Evolutionary conservation across 1,140 invertebrate genomes (phyloP).

Genomic region (Drosophila micromelanica): DNA sequence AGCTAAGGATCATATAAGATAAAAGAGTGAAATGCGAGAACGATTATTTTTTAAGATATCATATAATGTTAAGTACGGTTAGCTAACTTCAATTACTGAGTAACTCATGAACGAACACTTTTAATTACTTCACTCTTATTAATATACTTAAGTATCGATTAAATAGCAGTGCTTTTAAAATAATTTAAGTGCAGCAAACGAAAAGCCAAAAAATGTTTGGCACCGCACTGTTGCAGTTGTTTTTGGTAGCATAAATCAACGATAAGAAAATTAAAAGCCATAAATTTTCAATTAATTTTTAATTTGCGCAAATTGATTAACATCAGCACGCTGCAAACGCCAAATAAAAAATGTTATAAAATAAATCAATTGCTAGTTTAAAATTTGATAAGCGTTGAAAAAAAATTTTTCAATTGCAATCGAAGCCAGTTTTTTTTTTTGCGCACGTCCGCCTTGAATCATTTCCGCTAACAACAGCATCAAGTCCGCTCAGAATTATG

Average conservation of each 20-base stretch:
- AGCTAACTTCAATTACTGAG: neutral
- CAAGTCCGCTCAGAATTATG: neutral
- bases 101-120: neutral
- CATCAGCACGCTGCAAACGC: constrained; percentile 64
- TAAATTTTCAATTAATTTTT: constrained; percentile 84
- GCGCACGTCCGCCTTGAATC: neutral
- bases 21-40: too few species aligned
- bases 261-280: constrained; percentile 82
- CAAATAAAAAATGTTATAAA: constrained; percentile 60
- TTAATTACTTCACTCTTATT: neutral
- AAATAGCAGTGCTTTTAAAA: constrained; percentile 52
- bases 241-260: constrained; percentile 68
- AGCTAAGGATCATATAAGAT: too few species aligned
- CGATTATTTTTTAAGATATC: too few species aligned
- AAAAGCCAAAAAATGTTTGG: constrained; percentile 9
- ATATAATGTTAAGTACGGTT: too few species aligned
- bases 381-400: constrained; percentile 29
- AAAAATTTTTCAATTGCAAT: neutral
- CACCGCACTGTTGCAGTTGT: constrained; percentile 11
- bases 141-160: constrained; percentile 44
- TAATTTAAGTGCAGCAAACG: constrained; percentile 67
- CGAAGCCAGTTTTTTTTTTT: too few species aligned
- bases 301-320: constrained; percentile 80
- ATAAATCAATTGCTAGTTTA: constrained; percentile 62
- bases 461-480: constrained; percentile 6